A percentile compares a stretch with the other conserved stretches of the same genome.
Conservation (phyloP, 2,888 invertebrate species). For the Alloplasta piceator region DNA sequence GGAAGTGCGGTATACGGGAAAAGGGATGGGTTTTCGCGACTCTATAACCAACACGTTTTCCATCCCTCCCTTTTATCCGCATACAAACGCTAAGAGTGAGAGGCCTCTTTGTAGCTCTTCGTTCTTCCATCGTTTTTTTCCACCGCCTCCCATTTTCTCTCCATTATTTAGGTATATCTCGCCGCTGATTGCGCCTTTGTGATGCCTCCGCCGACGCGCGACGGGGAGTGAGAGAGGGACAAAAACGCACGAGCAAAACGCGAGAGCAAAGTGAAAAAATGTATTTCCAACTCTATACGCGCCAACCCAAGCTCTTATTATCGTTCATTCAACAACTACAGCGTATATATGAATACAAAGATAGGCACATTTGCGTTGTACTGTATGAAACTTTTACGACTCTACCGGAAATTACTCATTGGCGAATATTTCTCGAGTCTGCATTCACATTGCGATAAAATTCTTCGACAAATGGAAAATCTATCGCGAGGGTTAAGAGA, state of each 20-base stretch:
- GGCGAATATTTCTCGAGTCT: no score
- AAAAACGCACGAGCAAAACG: neutral
- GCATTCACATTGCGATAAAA: no score
- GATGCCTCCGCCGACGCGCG: constrained; percentile 15
- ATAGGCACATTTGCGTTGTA: no score
- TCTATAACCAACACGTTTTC: constrained; percentile 22
- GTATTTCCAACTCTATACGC: constrained; percentile 51
- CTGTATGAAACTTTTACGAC: no score
- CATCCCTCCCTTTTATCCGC: constrained; percentile 3
- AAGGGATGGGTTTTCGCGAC: constrained; percentile 12
- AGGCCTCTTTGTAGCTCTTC: constrained; percentile 49
- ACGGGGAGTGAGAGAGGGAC: constrained; percentile 39
- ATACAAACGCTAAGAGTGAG: constrained; percentile 47
- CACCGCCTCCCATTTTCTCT: constrained; percentile 15
- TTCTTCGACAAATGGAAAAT: no score
- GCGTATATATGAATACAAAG: no score
- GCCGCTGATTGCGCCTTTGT: constrained; percentile 69
- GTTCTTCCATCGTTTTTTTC: constrained; percentile 41
- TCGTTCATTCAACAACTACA: no score
- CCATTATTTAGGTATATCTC: constrained; percentile 46
- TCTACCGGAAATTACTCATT: no score
- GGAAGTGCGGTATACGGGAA: constrained; percentile 15
- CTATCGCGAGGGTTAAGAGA: no score
- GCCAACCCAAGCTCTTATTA: constrained; percentile 18
- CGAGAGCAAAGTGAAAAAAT: constrained; percentile 52